Evolutionary conservation across 2,797 vertebrate species (phyloP).

Genomic region (Acipenser oxyrinchus): DNA sequence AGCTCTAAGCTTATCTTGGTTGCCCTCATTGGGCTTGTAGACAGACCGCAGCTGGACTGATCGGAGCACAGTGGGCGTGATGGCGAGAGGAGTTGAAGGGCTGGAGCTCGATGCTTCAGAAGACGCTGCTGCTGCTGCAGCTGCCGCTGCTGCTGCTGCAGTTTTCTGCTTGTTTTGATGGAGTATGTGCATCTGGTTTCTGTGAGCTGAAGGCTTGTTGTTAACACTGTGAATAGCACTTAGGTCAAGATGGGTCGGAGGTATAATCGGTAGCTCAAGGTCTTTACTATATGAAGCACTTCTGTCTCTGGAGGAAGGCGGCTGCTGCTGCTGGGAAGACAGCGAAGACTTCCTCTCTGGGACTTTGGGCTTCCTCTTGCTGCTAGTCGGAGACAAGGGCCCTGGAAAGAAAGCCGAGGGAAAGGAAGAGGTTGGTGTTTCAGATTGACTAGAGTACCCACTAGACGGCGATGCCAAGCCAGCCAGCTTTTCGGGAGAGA

Average conservation of each 20-base stretch:
- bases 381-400: slow-evolving; percentile 77
- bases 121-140: slow-evolving; percentile 21
- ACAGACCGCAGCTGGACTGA: slow-evolving; percentile 81
- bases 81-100: slow-evolving; percentile 55
- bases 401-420: slow-evolving; percentile 71
- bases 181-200: slow-evolving; percentile 65
- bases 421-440: slow-evolving; percentile 71
- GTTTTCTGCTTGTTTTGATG: slow-evolving; percentile 65
- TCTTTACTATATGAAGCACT: slow-evolving; percentile 65
- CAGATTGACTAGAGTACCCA: slow-evolving; percentile 76
- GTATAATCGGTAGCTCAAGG: slow-evolving; percentile 82
- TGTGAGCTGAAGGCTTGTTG: slow-evolving; percentile 69
- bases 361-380: slow-evolving; percentile 77
- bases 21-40: slow-evolving; percentile 57
- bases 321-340: slow-evolving; percentile 57
- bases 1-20: slow-evolving; percentile 40
- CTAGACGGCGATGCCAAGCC: slow-evolving; percentile 74
- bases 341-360: slow-evolving; percentile 69
- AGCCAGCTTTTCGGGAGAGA: slow-evolving; percentile 66
- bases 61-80: slow-evolving; percentile 81
- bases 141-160: slow-evolving; percentile 43
- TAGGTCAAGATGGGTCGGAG: slow-evolving; percentile 87
- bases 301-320: slow-evolving; percentile 50
- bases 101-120: background rate
- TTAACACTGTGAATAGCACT: slow-evolving; percentile 78